A percentile compares a stretch with the other conserved stretches of the same genome.
Conservation (phyloP, 2,888 invertebrate genomes). For the Chironomus tentans region DNA sequence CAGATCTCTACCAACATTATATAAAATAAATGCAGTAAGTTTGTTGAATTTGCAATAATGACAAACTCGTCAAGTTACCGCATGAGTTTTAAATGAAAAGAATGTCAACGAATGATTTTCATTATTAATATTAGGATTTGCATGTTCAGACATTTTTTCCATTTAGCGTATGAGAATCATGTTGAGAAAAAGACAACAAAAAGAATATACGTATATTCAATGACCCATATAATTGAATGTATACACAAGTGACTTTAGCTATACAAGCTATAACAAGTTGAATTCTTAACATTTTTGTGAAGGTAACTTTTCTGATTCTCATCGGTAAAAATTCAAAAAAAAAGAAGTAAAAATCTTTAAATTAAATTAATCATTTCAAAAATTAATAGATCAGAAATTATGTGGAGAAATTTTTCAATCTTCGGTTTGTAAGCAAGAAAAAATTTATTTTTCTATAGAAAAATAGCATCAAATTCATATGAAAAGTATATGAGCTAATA, state of each 20-base stretch:
- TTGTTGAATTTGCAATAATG: no score
- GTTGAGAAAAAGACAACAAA: neutral
- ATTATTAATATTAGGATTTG: no score
- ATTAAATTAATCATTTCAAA: neutral
- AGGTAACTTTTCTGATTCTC: no score
- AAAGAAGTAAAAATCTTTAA: no score
- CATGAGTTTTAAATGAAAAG: no score
- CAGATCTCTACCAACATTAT: no score
- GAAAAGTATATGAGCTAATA: neutral
- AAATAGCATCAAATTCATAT: neutral
- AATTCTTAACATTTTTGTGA: neutral
- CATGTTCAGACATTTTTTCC: neutral
- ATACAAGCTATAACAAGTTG: neutral
- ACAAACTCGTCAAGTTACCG: no score
- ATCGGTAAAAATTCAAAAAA: no score
- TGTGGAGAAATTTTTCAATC: neutral
- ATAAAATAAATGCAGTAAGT: no score
- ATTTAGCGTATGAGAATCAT: neutral
- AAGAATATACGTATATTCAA: neutral
- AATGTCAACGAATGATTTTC: no score
- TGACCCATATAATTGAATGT: neutral
- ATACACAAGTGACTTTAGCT: neutral
- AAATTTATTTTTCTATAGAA: neutral
- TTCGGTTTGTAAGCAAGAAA: neutral
- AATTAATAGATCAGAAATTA: constrained; percentile 9